phyloP scores from a whole-genome alignment of 2,113 vertebrate genomes.

The Leptobrachium leishanense region DNA sequence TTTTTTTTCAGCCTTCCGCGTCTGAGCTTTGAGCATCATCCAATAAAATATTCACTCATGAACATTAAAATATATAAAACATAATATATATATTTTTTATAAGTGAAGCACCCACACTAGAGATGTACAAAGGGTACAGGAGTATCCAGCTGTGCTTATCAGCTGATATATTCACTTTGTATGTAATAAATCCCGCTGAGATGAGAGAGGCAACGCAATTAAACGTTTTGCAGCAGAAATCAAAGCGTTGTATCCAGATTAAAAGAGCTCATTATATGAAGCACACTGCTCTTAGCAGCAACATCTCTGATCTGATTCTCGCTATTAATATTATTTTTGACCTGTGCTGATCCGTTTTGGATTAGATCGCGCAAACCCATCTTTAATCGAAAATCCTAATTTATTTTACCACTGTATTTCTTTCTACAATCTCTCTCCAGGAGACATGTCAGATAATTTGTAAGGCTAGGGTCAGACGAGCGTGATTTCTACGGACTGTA shows the following conservation, averaged over 20 bases:
- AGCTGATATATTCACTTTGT: slow-evolving; percentile 35
- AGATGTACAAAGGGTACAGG: background rate
- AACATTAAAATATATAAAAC: background rate
- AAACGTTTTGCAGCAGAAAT: slow-evolving; percentile 26
- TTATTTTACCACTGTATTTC: background rate
- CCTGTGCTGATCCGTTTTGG: background rate
- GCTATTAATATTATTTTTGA: slow-evolving; percentile 5
- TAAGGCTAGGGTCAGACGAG: too few relatives aligned
- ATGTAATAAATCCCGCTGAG: slow-evolving; percentile 17
- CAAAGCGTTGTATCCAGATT: slow-evolving; percentile 37
- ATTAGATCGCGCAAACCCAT: background rate
- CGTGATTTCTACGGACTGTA: too few relatives aligned
- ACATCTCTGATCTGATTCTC: slow-evolving; percentile 3
- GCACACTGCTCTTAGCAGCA: background rate
- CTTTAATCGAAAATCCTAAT: slow-evolving; percentile 7
- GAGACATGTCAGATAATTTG: too few relatives aligned
- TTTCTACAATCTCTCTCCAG: too few relatives aligned
- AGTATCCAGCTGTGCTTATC: slow-evolving; percentile 20
- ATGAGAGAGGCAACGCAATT: slow-evolving; percentile 15
- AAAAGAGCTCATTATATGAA: slow-evolving; percentile 22
- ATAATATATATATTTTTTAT: background rate
- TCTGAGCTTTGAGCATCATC: too few relatives aligned
- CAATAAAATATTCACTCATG: background rate
- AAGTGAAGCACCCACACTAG: slow-evolving; percentile 15
- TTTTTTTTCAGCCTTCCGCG: too few relatives aligned